phyloP scores from a whole-genome alignment of 2,797 vertebrate genomes.

The Psittacula derbiana region DNA sequence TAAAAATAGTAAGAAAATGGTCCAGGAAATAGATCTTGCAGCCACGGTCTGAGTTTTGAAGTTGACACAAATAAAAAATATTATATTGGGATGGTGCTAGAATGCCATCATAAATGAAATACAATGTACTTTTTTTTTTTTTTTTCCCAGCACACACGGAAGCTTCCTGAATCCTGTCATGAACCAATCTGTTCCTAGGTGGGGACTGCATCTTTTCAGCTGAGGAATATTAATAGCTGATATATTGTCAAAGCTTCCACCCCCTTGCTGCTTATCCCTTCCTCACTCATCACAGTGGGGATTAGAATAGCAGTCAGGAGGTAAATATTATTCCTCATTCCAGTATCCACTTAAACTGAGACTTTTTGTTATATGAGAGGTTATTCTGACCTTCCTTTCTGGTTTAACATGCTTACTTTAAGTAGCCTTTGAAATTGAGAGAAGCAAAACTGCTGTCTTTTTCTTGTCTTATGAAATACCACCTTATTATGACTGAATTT shows the following conservation, averaged over 20 bases:
- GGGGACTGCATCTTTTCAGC: not conserved
- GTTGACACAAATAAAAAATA: not conserved
- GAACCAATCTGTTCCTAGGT: not conserved
- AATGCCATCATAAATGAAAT: not conserved
- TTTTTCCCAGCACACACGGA: not conserved
- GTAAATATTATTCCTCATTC: not conserved
- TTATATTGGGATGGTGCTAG: not conserved
- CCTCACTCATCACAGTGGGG: rapidly evolving
- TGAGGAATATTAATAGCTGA: not conserved
- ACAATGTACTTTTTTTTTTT: not conserved
- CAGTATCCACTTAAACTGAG: not conserved
- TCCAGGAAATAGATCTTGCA: not conserved
- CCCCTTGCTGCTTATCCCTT: not conserved
- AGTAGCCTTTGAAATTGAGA: not conserved
- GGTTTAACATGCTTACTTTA: not conserved
- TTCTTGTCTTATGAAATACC: not conserved
- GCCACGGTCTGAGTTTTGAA: not conserved
- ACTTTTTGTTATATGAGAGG: not conserved
- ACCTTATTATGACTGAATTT: not conserved
- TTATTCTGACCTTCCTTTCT: not conserved
- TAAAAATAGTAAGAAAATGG: not conserved
- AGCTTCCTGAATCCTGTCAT: not conserved
- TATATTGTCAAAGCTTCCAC: not conserved
- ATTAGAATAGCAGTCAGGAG: not conserved
- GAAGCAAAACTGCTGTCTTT: not conserved